Conservation (phyloP, 2,113 vertebrate genomes). For the Bagarius yarrelli region DNA sequence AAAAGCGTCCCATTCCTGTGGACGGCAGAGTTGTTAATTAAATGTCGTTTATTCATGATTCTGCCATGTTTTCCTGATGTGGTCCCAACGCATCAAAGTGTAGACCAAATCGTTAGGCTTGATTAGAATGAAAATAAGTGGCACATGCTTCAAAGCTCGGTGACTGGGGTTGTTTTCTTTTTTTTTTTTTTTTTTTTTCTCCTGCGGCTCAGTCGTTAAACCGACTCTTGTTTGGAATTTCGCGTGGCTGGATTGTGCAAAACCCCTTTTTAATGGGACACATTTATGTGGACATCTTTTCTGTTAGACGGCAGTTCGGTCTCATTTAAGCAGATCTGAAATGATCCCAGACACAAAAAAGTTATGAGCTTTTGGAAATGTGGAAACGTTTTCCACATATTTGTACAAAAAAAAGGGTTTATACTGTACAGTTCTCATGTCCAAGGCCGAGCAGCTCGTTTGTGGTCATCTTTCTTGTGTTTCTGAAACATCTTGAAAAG, state of each 20-base stretch:
- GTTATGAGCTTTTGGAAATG: constrained; percentile 3
- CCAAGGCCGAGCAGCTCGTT: neutral
- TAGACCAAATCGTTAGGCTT: constrained; percentile 29
- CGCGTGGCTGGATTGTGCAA: constrained; percentile 5
- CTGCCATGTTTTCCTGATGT: constrained; percentile 10
- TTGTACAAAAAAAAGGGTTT: neutral
- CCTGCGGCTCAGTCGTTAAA: constrained; percentile 8
- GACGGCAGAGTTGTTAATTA: constrained; percentile 33
- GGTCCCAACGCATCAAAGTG: constrained; percentile 16
- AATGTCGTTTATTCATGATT: constrained; percentile 3
- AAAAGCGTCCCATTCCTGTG: constrained; percentile 41
- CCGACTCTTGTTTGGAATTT: constrained; percentile 6
- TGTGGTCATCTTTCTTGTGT: constrained; percentile 3
- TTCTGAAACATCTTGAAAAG: constrained; percentile 18
- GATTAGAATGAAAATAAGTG: constrained; percentile 32
- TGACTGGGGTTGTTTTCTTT: neutral
- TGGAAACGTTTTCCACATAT: neutral
- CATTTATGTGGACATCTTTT: constrained; percentile 18
- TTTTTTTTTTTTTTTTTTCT: neutral
- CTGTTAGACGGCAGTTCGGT: neutral
- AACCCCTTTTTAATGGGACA: constrained; percentile 7
- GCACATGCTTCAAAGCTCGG: constrained; percentile 11
- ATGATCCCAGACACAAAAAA: constrained; percentile 10
- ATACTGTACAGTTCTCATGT: neutral
- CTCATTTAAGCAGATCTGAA: constrained; percentile 19